phyloP scores from a whole-genome alignment of 2,888 invertebrate species.

The Halocaridina rubra region DNA sequence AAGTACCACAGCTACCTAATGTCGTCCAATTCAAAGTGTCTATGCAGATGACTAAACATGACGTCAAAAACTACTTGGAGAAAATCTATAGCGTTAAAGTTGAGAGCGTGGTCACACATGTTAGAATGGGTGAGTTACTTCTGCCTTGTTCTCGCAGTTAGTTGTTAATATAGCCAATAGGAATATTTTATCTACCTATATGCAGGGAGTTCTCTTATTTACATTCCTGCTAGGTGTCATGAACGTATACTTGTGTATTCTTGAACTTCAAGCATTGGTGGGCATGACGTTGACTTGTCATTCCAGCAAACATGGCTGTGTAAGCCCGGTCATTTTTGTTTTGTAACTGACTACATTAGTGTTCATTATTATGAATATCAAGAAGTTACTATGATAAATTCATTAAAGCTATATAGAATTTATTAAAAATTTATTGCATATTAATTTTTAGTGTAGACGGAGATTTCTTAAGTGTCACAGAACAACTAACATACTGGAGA shows the following conservation, averaged over 20 bases:
- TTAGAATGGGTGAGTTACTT: slow-evolving; percentile 75
- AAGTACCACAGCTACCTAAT: slow-evolving; percentile 78
- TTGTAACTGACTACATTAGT: too few relatives aligned
- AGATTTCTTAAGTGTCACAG: too few relatives aligned
- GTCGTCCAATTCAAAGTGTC: slow-evolving; percentile 90
- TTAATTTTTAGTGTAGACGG: too few relatives aligned
- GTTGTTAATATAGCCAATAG: neutral
- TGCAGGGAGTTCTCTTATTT: neutral
- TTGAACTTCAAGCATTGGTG: neutral
- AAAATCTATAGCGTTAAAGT: slow-evolving; percentile 93
- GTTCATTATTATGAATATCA: too few relatives aligned
- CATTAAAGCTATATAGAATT: too few relatives aligned
- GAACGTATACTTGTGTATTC: neutral
- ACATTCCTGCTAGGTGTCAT: neutral
- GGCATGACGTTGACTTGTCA: too few relatives aligned
- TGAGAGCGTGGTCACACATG: slow-evolving; percentile 80
- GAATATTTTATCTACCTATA: neutral
- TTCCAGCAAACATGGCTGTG: too few relatives aligned
- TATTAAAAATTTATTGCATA: too few relatives aligned
- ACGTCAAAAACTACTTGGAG: slow-evolving; percentile 92
- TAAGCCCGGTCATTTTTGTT: too few relatives aligned
- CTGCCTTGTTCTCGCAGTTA: neutral
- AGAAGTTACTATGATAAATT: too few relatives aligned
- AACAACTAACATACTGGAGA: too few relatives aligned
- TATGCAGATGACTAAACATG: slow-evolving; percentile 91